Evolutionary conservation across 2,888 invertebrate genomes (phyloP).

Genomic region (Drosophila putrida): DNA sequence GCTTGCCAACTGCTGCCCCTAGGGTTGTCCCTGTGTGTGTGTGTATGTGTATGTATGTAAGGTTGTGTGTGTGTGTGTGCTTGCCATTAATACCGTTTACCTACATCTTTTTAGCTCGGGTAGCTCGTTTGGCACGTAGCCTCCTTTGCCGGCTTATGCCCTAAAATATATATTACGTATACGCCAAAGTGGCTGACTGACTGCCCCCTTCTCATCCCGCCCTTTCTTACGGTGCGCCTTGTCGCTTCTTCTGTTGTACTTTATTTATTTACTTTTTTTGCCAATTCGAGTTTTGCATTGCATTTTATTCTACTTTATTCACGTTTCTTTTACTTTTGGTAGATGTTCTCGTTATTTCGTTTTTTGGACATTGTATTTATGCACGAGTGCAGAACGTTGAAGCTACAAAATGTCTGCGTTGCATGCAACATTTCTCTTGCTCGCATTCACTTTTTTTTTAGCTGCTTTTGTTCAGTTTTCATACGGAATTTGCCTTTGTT

Average conservation of each 20-base stretch:
- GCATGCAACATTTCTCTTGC: constrained; percentile 52
- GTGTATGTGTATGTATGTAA: not conserved
- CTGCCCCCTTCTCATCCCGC: constrained; percentile 23
- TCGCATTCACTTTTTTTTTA: constrained; percentile 12
- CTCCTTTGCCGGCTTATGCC: constrained; percentile 28
- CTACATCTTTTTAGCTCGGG: constrained; percentile 50
- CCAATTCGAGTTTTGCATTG: constrained; percentile 59
- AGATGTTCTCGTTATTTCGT: constrained; percentile 4
- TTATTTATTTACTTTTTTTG: constrained; percentile 12
- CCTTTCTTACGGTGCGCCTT: constrained; percentile 9
- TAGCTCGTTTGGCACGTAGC: constrained; percentile 52
- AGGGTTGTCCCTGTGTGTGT: constrained; percentile 6
- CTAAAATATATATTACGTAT: constrained; percentile 73
- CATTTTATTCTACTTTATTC: constrained; percentile 68
- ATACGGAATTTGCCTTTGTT: constrained; percentile 45
- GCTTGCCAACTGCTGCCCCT: constrained; percentile 75
- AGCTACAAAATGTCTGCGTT: constrained; percentile 63
- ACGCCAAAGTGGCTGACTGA: constrained; percentile 72
- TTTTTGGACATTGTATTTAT: constrained; percentile 67
- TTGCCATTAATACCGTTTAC: constrained; percentile 78
- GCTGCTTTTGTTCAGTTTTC: constrained; percentile 43
- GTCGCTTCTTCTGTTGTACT: constrained; percentile 30
- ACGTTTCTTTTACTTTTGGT: constrained; percentile 31
- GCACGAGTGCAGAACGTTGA: constrained; percentile 76
- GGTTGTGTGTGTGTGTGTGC: constrained; percentile 29